Conservation (phyloP, 2,113 vertebrate species). For the Paramisgurnus dabryanus region DNA sequence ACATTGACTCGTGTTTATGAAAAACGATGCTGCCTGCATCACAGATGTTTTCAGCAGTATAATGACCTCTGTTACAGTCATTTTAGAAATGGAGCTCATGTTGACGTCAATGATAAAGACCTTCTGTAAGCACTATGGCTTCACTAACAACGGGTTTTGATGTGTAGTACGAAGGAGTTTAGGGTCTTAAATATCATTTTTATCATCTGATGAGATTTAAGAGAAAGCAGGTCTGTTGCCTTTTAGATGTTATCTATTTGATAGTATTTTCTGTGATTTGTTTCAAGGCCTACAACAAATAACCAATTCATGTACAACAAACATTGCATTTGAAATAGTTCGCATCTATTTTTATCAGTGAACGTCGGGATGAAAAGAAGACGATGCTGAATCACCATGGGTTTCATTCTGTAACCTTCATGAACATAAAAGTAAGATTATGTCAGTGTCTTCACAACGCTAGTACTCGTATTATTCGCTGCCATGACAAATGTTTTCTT, state of each 20-base stretch:
- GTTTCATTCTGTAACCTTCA: constrained; percentile 5
- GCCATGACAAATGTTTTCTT: neutral
- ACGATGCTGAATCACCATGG: constrained; percentile 7
- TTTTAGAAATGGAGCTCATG: constrained; percentile 28
- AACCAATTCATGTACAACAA: neutral
- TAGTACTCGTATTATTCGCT: neutral
- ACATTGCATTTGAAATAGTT: neutral
- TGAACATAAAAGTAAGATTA: constrained; percentile 18
- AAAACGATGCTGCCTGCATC: constrained; percentile 27
- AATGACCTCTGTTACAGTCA: constrained; percentile 41
- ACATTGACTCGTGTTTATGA: constrained; percentile 41
- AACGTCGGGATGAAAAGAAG: neutral
- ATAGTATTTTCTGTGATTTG: too few species aligned
- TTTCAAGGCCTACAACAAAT: too few species aligned
- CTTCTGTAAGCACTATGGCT: neutral
- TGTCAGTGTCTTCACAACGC: constrained; percentile 28
- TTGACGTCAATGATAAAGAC: constrained; percentile 10
- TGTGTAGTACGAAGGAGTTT: neutral
- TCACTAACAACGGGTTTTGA: neutral
- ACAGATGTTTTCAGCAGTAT: constrained; percentile 55
- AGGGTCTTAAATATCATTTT: too few species aligned
- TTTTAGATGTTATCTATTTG: too few species aligned
- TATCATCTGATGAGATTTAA: too few species aligned
- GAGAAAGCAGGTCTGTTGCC: too few species aligned
- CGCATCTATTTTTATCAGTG: neutral